Evolutionary conservation across 2,113 vertebrate genomes (phyloP).

Genomic region (Tricholaema leucomelas): DNA sequence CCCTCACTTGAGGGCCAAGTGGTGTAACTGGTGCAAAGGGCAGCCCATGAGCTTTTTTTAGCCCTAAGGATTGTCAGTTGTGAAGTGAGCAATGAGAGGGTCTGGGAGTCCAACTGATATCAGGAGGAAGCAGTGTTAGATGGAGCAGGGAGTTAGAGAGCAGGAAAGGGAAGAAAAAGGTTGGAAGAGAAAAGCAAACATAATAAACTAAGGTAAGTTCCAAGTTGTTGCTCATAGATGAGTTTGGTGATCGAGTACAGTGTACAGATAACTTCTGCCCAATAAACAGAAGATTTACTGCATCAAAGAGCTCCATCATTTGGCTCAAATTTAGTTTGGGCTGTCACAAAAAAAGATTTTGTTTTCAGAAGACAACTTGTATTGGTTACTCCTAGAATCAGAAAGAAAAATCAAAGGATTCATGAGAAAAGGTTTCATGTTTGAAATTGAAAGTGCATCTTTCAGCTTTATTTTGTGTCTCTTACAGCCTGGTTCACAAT

Average conservation of each 20-base stretch:
- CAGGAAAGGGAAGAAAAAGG: not conserved
- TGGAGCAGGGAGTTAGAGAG: not conserved
- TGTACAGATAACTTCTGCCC: not conserved
- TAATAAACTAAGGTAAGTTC: not conserved
- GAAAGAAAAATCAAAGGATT: not conserved
- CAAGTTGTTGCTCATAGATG: not conserved
- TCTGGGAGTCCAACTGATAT: fast-evolving
- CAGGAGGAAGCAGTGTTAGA: not conserved
- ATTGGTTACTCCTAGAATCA: not conserved
- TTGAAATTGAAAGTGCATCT: not conserved
- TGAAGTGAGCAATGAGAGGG: not conserved
- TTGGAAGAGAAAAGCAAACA: not conserved
- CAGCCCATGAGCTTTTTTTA: not conserved
- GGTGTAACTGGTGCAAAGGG: not conserved
- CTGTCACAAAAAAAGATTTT: not conserved
- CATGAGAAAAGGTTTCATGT: not conserved
- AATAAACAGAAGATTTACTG: not conserved
- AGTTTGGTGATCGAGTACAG: not conserved
- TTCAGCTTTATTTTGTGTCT: not conserved
- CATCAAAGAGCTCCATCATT: not conserved
- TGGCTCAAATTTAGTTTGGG: not conserved
- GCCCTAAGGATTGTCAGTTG: not conserved
- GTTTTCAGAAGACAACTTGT: not conserved
- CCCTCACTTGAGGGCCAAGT: not conserved
- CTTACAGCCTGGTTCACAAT: no score